A percentile compares a stretch with the other conserved stretches of the same genome.
These are phyloP conservation scores for Syrphus vitripennis DNA, from an alignment of 2,888 invertebrate genomes.

Conservation along the genomic window DNA sequence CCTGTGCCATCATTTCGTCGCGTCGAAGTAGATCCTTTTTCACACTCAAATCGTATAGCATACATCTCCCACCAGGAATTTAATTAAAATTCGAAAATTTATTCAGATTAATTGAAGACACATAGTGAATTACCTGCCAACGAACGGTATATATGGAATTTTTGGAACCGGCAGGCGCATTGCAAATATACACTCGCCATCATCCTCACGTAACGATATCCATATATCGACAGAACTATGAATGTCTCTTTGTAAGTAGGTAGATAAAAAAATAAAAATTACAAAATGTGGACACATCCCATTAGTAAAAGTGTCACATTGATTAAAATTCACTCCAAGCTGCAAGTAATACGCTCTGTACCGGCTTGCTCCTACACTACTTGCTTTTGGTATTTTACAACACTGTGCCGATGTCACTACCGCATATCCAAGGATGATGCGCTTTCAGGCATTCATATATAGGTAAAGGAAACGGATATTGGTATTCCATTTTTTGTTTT, in stretches of 20 bases:
- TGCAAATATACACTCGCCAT: slow-evolving; percentile 24
- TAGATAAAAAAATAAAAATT: slow-evolving; percentile 50
- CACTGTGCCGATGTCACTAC: background rate
- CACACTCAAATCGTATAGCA: background rate
- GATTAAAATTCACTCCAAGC: slow-evolving; percentile 61
- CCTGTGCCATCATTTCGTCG: background rate
- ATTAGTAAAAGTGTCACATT: slow-evolving; percentile 69
- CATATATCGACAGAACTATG: background rate
- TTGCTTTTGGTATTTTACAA: background rate
- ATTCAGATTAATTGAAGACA: slow-evolving; percentile 66
- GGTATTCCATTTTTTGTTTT: slow-evolving; percentile 11
- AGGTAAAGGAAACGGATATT: slow-evolving; percentile 50
- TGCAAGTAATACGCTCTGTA: slow-evolving; percentile 22
- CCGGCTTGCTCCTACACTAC: slow-evolving; percentile 2
- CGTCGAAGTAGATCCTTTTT: slow-evolving; percentile 8
- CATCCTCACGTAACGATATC: background rate
- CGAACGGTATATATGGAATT: slow-evolving; percentile 24
- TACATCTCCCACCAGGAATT: slow-evolving; percentile 25
- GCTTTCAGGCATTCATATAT: background rate
- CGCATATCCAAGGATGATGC: slow-evolving; percentile 2
- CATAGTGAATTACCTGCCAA: slow-evolving; percentile 58
- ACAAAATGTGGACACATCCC: slow-evolving; percentile 67
- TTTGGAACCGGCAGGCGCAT: slow-evolving; percentile 3
- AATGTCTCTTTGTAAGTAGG: background rate
- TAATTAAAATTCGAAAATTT: slow-evolving; percentile 64